Conservation (phyloP, 2,797 vertebrate genomes). For the Rhynchonycteris naso region DNA sequence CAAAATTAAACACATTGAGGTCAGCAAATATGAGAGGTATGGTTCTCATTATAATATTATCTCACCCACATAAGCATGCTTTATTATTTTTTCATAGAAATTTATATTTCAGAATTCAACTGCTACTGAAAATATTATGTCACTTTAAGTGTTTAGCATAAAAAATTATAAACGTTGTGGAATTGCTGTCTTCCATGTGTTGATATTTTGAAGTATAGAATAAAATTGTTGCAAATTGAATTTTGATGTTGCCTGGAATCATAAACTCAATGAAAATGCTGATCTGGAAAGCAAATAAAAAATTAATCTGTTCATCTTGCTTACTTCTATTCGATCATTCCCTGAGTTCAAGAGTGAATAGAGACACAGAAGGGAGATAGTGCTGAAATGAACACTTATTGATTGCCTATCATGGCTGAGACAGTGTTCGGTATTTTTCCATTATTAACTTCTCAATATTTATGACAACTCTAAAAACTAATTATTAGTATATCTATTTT, state of each 20-base stretch:
- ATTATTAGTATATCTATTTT: neutral
- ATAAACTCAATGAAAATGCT: constrained; percentile 47
- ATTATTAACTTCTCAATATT: neutral
- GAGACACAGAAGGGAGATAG: neutral
- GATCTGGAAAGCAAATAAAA: neutral
- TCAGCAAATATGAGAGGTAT: constrained; percentile 52
- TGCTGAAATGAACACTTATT: neutral
- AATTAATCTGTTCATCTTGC: neutral
- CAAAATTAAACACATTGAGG: constrained; percentile 69
- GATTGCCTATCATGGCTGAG: neutral
- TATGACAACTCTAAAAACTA: neutral
- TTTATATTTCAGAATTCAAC: constrained; percentile 52
- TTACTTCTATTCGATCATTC: neutral
- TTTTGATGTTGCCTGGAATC: constrained; percentile 47
- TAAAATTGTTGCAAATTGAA: constrained; percentile 32
- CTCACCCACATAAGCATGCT: neutral
- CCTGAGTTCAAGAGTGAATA: neutral
- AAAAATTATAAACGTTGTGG: constrained; percentile 39
- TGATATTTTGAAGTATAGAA: constrained; percentile 57
- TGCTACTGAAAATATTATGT: constrained; percentile 52
- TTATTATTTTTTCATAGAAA: constrained; percentile 19
- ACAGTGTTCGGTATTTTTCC: neutral
- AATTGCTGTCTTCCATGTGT: neutral
- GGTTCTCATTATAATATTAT: constrained; percentile 59
- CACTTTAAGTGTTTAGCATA: constrained; percentile 56